Conservation (phyloP, 2,797 vertebrate genomes). For the Heliangelus exortis region DNA sequence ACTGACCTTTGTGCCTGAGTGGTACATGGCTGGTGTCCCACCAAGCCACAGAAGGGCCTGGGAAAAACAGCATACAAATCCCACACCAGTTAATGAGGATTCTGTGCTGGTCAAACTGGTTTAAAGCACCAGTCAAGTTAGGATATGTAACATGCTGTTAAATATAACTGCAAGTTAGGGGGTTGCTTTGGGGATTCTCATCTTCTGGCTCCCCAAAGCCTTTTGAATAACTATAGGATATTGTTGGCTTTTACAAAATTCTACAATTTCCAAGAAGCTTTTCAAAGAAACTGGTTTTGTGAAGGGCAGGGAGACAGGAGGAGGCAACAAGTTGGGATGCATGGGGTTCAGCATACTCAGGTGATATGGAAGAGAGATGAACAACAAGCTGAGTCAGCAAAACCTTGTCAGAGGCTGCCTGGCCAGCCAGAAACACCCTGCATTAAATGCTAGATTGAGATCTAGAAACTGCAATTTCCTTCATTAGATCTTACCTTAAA, state of each 20-base stretch:
- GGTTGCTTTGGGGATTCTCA: not conserved
- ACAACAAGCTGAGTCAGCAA: not conserved
- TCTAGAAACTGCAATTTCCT: not conserved
- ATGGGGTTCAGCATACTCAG: not conserved
- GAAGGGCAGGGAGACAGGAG: not conserved
- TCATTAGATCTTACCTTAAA: not conserved
- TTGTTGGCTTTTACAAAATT: not conserved
- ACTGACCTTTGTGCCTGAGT: not conserved
- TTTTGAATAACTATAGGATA: not conserved
- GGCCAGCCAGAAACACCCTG: not conserved
- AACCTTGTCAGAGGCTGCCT: not conserved
- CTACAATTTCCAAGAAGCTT: not conserved
- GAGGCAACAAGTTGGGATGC: fast-evolving
- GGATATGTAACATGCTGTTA: not conserved
- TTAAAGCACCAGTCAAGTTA: not conserved
- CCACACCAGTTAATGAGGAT: not conserved
- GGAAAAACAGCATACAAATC: not conserved
- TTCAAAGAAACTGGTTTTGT: not conserved
- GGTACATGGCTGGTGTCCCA: fast-evolving
- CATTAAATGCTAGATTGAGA: not conserved
- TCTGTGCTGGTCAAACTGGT: not conserved
- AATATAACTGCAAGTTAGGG: not conserved
- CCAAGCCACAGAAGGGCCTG: not conserved
- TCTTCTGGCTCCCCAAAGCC: not conserved
- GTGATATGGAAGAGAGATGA: not conserved